A percentile compares a stretch with the other conserved stretches of the same genome.
Evolutionary conservation across 2,797 vertebrate genomes (phyloP).

Genomic region (Rousettus madagascariensis): DNA sequence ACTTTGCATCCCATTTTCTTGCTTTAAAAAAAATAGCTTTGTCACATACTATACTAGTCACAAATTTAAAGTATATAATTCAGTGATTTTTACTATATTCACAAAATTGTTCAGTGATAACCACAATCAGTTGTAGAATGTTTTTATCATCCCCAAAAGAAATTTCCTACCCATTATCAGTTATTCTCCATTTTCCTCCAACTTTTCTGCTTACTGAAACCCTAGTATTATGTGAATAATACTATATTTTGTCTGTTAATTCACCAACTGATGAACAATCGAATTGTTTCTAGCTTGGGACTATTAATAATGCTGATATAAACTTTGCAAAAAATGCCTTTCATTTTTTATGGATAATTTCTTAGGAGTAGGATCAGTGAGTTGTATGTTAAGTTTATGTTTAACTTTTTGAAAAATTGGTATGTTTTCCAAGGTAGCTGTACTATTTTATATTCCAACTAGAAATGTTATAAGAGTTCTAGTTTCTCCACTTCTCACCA

Average conservation of each 20-base stretch:
- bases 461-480: neutral
- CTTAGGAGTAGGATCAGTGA: neutral
- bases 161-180: neutral
- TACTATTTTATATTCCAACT: neutral
- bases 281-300: neutral
- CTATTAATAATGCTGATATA: neutral
- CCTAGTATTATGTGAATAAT: neutral
- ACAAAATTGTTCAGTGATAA: neutral
- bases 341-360: conserved; percentile 16
- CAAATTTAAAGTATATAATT: neutral
- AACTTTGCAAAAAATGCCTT: conserved; percentile 11
- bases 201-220: neutral
- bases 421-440: neutral
- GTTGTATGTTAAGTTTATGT: neutral
- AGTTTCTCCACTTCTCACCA: neutral
- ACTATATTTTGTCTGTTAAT: neutral
- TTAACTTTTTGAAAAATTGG: conserved; percentile 27
- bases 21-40: neutral
- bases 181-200: neutral
- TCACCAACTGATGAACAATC: neutral
- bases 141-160: neutral
- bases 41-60: neutral
- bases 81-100: neutral
- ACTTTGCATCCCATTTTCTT: neutral
- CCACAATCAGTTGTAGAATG: neutral